Evolutionary conservation across 2,888 invertebrate species (phyloP).

Genomic region (Andrena flavipes): DNA sequence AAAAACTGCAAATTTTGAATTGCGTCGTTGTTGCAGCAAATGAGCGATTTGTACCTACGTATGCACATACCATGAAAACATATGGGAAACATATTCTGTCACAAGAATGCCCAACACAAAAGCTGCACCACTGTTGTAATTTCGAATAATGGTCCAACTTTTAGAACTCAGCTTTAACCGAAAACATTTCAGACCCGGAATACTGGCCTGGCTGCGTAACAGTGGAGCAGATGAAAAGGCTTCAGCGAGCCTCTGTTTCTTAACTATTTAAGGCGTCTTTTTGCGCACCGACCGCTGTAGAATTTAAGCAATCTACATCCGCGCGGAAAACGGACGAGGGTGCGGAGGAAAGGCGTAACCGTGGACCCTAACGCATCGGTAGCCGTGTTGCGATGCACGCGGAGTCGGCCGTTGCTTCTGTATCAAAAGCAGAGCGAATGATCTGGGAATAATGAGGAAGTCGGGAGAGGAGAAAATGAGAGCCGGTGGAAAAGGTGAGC

Average conservation of each 20-base stretch:
- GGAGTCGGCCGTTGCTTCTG: conserved; percentile 49
- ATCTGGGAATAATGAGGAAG: conserved; percentile 68
- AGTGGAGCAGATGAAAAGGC: no score
- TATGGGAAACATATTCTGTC: no score
- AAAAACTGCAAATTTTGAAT: no score
- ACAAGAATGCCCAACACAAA: no score
- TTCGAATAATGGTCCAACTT: no score
- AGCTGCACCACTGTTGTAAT: no score
- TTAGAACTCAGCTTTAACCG: no score
- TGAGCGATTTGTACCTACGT: no score
- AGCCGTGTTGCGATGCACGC: conserved; percentile 17
- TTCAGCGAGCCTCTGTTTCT: not conserved
- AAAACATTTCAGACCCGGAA: no score
- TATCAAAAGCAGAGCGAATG: conserved; percentile 58
- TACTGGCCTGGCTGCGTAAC: no score
- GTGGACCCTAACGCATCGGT: not conserved
- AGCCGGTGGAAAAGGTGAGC: conserved; percentile 65
- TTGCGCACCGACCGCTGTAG: not conserved
- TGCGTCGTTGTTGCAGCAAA: no score
- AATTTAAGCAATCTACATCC: not conserved
- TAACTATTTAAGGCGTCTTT: not conserved
- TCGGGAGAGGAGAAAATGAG: conserved; percentile 64
- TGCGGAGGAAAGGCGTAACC: not conserved
- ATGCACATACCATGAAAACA: no score
- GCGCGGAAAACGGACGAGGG: not conserved